Evolutionary conservation across 2,888 invertebrate genomes (phyloP).

Genomic region (Melieria picta): DNA sequence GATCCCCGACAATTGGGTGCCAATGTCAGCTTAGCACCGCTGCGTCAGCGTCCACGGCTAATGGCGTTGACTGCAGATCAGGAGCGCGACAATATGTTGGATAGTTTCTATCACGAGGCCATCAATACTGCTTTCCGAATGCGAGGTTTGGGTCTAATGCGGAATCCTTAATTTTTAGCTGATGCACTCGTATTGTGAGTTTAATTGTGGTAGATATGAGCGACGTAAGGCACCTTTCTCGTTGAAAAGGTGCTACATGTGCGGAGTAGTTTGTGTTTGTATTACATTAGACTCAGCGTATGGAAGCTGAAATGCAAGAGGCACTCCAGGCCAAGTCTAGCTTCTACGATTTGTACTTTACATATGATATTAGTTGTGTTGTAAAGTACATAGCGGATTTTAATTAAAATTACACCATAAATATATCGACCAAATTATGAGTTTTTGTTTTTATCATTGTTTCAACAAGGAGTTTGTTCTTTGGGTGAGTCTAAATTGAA

Average conservation of each 20-base stretch:
- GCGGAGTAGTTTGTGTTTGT: conserved; percentile 28
- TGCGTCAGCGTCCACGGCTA: conserved; percentile 31
- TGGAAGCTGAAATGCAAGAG: too few species aligned
- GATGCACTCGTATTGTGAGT: not conserved
- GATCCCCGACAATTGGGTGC: conserved; percentile 15
- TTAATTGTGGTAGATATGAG: not conserved
- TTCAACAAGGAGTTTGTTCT: too few species aligned
- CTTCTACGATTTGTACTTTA: too few species aligned
- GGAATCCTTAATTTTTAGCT: conserved; percentile 17
- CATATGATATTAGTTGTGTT: too few species aligned
- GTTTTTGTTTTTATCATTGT: too few species aligned
- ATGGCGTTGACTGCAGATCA: conserved; percentile 20
- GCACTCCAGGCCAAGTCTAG: too few species aligned
- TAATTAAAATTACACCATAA: too few species aligned
- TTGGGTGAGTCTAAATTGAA: too few species aligned
- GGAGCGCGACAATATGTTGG: conserved; percentile 24
- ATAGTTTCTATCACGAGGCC: conserved; percentile 43
- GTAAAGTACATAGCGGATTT: too few species aligned
- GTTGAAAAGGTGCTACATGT: conserved; percentile 4
- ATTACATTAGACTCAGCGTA: not conserved
- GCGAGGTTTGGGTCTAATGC: conserved; percentile 38
- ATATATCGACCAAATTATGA: too few species aligned
- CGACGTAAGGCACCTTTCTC: too few species aligned
- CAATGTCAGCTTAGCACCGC: conserved; percentile 35
- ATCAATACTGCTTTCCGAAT: conserved; percentile 41